Evolutionary conservation across 2,113 vertebrate species (phyloP), one percentile per base, ranked within the genome.

Genomic region (Ptilonorhynchus violaceus): DNA sequence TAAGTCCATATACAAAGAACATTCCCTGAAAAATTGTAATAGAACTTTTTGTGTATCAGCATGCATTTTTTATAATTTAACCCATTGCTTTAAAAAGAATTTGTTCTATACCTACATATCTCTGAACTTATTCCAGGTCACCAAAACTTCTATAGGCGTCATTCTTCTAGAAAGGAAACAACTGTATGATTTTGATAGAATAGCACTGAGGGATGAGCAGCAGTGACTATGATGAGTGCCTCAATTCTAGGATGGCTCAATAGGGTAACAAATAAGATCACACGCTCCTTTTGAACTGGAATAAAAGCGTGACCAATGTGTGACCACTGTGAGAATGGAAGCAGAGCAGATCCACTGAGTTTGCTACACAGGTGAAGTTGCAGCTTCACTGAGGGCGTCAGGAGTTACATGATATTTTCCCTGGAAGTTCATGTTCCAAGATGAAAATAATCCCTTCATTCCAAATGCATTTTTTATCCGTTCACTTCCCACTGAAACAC

Each of bases 291-390:
- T 81, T 72, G 30, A 92, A 37, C 44, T 18, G 30, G n/a, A 53
- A 21, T 41, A 39, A 50, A 82, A 60, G 42, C 4, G 8, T 67
- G 62, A 33, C 49, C 8, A 4, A 47, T 1, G 0, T 56, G 8
- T 3, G 3, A 22, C 0, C 0, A 1, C 52, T 37, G 21, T 44
- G 64, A 75, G 47, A 75, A 9, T 47, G 55, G 83, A 47, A 37
- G 42, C 73, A 3, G 3, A 50, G 77, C 69, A 82, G 56, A 70
- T 31, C 27, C 44, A 10, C 35, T 47, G 16, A 44, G 19, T 64
- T 56, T 30, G 52, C 73, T 67, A 4, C 0, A 0, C 44, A 47
- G 72, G 7, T 33, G 49, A 30, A 66, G 37, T 5, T 37, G 30
- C 33, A 41, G 59, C 42, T 60, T 79, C 35, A 27, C 73, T 41